phyloP scores from a whole-genome alignment of 2,113 vertebrate species.

The Gulo gulo region DNA sequence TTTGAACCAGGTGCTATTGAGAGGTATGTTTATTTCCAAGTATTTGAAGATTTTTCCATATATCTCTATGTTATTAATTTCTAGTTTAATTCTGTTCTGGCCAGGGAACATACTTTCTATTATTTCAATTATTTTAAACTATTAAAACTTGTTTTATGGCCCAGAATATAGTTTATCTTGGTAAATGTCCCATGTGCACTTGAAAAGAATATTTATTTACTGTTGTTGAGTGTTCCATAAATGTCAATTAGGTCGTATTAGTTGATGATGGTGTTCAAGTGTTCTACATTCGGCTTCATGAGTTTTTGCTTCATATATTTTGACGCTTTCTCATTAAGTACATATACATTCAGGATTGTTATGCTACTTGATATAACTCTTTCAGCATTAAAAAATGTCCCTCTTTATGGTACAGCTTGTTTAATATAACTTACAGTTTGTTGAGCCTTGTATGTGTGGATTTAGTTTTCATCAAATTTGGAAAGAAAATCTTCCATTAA shows the following conservation, averaged over 20 bases:
- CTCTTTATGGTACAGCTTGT: background rate
- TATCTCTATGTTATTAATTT: background rate
- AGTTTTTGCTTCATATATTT: background rate
- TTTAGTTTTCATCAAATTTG: background rate
- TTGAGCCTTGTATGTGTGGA: background rate
- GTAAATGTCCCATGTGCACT: background rate
- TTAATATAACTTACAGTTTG: background rate
- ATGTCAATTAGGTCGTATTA: background rate
- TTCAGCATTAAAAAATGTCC: background rate
- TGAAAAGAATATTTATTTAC: background rate
- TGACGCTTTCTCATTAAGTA: background rate
- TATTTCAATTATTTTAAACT: background rate
- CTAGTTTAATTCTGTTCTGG: slow-evolving; percentile 4
- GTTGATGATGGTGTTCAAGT: background rate
- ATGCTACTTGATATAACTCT: background rate
- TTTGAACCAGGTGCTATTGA: background rate
- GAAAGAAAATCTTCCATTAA: background rate
- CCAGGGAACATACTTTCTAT: background rate
- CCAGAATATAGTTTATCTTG: background rate
- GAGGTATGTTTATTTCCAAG: background rate
- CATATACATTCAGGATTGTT: background rate
- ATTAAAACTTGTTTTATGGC: background rate
- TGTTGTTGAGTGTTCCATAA: background rate
- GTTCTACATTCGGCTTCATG: background rate
- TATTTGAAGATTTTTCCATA: background rate